Conservation (phyloP, 2,113 vertebrate genomes). For the Poecilia latipinna region DNA sequence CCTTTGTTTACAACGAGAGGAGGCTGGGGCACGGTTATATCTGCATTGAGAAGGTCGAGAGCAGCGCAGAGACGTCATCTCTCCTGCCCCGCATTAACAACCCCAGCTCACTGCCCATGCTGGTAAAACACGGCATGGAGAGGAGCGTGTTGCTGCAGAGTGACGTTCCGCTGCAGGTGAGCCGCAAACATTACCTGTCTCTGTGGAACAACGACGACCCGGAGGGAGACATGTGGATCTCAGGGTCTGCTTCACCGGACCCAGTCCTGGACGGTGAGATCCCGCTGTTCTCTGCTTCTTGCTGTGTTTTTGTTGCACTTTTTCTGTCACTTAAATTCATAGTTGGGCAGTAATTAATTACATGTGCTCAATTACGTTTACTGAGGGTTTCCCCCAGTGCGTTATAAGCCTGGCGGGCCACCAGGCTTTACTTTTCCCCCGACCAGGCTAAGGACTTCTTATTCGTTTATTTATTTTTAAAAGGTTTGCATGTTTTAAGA, state of each 20-base stretch:
- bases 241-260: slow-evolving; percentile 39
- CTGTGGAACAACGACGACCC: slow-evolving; percentile 93
- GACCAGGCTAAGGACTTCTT: too few species aligned
- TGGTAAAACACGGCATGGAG: slow-evolving; percentile 50
- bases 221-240: slow-evolving; percentile 83
- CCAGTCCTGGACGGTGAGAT: slow-evolving; percentile 81
- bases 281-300: too few species aligned
- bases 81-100: neutral
- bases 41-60: slow-evolving; percentile 77
- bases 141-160: slow-evolving; percentile 36
- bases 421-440: too few species aligned
- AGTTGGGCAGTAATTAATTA: too few species aligned
- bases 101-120: slow-evolving; percentile 46
- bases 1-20: slow-evolving; percentile 83
- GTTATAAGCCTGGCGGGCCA: too few species aligned
- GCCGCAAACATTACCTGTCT: slow-evolving; percentile 84
- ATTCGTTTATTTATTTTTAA: too few species aligned
- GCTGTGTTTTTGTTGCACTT: too few species aligned
- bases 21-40: slow-evolving; percentile 78
- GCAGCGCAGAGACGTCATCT: neutral
- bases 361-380: too few species aligned
- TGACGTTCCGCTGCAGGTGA: slow-evolving; percentile 75
- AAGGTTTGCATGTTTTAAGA: too few species aligned
- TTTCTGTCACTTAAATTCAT: too few species aligned
- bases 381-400: too few species aligned